Evolutionary conservation across 2,797 vertebrate species (phyloP), one percentile per base, ranked within the genome.

Genomic region (Poeciliopsis gracilis): DNA sequence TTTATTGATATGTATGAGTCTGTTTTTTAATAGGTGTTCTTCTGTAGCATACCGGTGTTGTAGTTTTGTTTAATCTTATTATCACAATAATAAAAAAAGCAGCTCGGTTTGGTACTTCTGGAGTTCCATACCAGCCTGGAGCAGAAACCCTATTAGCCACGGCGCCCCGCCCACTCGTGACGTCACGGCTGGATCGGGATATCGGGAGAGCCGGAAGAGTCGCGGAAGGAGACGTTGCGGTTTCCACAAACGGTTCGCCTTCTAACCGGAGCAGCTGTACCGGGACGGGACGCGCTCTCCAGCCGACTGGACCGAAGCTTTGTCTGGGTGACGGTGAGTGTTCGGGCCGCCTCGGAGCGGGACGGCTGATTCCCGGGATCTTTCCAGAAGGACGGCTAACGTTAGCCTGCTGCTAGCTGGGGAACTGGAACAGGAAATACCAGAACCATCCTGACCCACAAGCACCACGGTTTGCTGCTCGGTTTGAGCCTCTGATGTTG

Each of bases 371-470:
- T 67, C 36, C 77, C 43, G 72, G 63, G 71, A 25, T 75, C 38
- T 25, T 83, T 76, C 83, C 85, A n/a, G 82, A 20, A 78, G 82
- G 41, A 30, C 20, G 28, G 84, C 72, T 92, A 94, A 87, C 90
- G 70, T 84, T 90, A 88, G 90, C 86, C 28, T 1, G 80, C 75
- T 78, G 87, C 84, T 82, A 61, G 51, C 73, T 70, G 85, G 84
- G 84, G 45, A 84, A 75, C 76, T 88, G 84, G 84, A 92, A 73
- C 93, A 93, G 94, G 91, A 94, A 94, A 93, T 92, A 10, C 82
- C 87, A 73, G 28, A 75, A 72, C 7, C 75, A 43, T 28, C 0
- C 59, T 75, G 33, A 28, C 70, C 43, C 69, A 33, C n/a, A 5
- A 53, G 23, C 30, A 7, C 45, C 23, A 23, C 63, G 5, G 33